Conservation (phyloP, 2,113 vertebrate genomes). For the Diphyllodes magnificus region DNA sequence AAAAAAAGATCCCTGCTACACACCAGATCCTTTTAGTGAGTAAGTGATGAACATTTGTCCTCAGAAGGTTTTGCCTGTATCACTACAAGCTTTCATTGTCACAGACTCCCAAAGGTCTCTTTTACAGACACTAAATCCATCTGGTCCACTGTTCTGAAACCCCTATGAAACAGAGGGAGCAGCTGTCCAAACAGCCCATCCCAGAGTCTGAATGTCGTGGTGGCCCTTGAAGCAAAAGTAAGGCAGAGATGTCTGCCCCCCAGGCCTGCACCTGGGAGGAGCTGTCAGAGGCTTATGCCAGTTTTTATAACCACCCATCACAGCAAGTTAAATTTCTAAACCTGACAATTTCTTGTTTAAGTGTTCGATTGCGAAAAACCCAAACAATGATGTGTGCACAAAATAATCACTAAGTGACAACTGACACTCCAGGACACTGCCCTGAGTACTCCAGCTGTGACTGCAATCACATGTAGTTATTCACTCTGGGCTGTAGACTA, state of each 20-base stretch:
- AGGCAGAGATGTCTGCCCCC: background rate
- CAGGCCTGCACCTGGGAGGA: background rate
- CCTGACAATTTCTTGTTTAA: background rate
- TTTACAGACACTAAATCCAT: background rate
- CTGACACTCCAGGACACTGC: background rate
- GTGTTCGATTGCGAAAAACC: rapidly evolving
- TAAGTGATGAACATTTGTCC: background rate
- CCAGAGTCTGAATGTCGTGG: background rate
- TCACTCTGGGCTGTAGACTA: background rate
- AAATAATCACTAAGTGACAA: background rate
- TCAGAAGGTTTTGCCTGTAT: background rate
- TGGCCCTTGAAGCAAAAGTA: background rate
- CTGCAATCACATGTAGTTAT: background rate
- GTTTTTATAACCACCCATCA: background rate
- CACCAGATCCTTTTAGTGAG: background rate
- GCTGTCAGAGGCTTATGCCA: background rate
- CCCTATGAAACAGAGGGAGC: background rate
- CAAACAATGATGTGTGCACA: background rate
- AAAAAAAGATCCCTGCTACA: background rate
- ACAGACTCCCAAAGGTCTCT: background rate
- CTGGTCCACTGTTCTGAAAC: background rate
- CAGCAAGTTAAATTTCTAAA: background rate
- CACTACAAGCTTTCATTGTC: background rate
- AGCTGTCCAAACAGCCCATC: background rate
- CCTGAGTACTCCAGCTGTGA: background rate